Conservation (phyloP, 1,140 invertebrate genomes). For the Pogonomyrmex barbatus region DNA sequence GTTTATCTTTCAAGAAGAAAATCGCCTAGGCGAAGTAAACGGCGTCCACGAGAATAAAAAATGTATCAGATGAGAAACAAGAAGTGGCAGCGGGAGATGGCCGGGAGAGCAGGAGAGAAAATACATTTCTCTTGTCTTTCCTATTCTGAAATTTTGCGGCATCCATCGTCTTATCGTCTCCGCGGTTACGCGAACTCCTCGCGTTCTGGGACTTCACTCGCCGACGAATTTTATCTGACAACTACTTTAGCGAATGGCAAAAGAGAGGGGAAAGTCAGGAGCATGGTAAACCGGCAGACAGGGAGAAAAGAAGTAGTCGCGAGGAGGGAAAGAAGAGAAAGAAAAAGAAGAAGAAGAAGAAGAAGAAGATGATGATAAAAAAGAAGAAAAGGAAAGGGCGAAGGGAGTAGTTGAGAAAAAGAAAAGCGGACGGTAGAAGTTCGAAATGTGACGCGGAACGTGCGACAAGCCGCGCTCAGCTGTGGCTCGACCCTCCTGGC, state of each 20-base stretch:
- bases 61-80: constrained; percentile 37
- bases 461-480: constrained; percentile 73
- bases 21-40: constrained; percentile 38
- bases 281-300: constrained; percentile 22
- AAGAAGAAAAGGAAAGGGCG: background rate
- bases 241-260: constrained; percentile 57
- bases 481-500: background rate
- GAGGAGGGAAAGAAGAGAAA: constrained; percentile 1
- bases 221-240: constrained; percentile 71
- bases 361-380: background rate
- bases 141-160: constrained; percentile 61
- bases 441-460: constrained; percentile 67
- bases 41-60: constrained; percentile 52
- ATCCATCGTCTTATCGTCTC: constrained; percentile 65
- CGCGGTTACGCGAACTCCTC: constrained; percentile 51
- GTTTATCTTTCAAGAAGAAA: constrained; percentile 41
- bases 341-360: constrained; percentile 3
- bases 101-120: background rate
- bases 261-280: constrained; percentile 50
- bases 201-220: constrained; percentile 51
- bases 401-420: background rate
- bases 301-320: background rate
- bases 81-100: background rate
- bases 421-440: constrained; percentile 14
- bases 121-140: constrained; percentile 59